A percentile compares a stretch with the other conserved stretches of the same genome.
phyloP scores from a whole-genome alignment of 2,797 vertebrate species.

The Melanotaenia pygmaea region DNA sequence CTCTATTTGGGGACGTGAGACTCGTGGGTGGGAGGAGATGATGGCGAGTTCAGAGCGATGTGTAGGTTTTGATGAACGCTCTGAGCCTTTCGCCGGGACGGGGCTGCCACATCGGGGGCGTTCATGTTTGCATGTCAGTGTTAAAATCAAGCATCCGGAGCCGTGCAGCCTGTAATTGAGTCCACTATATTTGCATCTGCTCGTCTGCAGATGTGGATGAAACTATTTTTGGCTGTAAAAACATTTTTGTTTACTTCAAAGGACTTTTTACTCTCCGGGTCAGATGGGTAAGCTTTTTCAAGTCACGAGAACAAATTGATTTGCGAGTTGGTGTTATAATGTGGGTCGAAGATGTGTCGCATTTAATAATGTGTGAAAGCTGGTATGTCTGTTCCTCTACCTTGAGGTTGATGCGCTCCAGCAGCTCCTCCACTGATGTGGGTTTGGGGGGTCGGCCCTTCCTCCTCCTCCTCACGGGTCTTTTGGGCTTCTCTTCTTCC shows the following conservation, averaged over 20 bases:
- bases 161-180: constrained; percentile 44
- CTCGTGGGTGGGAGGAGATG: constrained; percentile 50
- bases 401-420: constrained; percentile 96
- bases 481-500: constrained; percentile 95
- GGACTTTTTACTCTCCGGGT: constrained; percentile 9
- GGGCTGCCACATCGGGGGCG: constrained; percentile 57
- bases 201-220: constrained; percentile 32
- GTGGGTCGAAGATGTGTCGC: neutral
- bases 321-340: neutral
- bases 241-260: constrained; percentile 17
- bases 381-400: constrained; percentile 66
- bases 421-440: constrained; percentile 94
- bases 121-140: constrained; percentile 54
- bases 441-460: constrained; percentile 94
- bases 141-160: constrained; percentile 46
- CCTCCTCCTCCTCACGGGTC: constrained; percentile 89
- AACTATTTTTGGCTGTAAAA: constrained; percentile 16
- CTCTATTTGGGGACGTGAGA: constrained; percentile 28
- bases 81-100: constrained; percentile 25
- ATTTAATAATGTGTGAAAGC: neutral
- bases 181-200: constrained; percentile 38
- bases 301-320: neutral
- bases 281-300: constrained; percentile 7
- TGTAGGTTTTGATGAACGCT: constrained; percentile 57
- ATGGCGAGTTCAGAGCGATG: constrained; percentile 24